A percentile compares a stretch with the other conserved stretches of the same genome.
phyloP scores from a whole-genome alignment of 2,888 invertebrate genomes.

The Julus scanicus region DNA sequence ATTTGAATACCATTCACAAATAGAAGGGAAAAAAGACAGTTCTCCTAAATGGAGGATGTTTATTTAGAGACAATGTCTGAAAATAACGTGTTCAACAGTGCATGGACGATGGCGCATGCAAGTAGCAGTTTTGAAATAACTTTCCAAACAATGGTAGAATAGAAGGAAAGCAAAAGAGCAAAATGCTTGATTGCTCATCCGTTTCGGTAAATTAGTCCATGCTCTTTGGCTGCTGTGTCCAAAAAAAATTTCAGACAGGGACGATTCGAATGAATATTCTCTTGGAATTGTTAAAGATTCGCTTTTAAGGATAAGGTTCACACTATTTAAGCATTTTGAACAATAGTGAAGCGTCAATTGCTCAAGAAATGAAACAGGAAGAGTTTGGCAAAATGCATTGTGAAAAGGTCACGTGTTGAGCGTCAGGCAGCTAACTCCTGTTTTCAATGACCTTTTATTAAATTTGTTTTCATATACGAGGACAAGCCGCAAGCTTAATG shows the following conservation, averaged over 20 bases:
- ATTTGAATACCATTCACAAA: too few relatives aligned
- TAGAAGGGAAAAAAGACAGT: too few relatives aligned
- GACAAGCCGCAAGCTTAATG: neutral
- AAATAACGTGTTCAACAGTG: constrained; percentile 23
- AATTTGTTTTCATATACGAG: neutral
- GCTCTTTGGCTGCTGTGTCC: neutral
- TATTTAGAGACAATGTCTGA: neutral
- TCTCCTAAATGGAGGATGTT: neutral
- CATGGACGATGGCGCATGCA: constrained; percentile 22
- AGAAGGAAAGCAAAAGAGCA: neutral
- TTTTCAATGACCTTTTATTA: constrained; percentile 6
- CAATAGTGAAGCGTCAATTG: neutral
- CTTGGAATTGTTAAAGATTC: neutral
- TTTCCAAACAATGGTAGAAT: neutral
- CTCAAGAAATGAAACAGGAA: neutral
- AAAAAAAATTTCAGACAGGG: neutral
- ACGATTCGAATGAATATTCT: neutral
- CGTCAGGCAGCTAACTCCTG: neutral
- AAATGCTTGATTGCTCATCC: constrained; percentile 20
- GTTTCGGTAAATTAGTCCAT: neutral
- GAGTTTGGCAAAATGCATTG: neutral
- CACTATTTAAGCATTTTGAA: neutral
- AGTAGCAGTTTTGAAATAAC: neutral
- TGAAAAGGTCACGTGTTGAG: neutral
- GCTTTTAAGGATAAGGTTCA: neutral